Evolutionary conservation across 2,113 vertebrate species (phyloP).

Genomic region (Lepisosteus osseus): DNA sequence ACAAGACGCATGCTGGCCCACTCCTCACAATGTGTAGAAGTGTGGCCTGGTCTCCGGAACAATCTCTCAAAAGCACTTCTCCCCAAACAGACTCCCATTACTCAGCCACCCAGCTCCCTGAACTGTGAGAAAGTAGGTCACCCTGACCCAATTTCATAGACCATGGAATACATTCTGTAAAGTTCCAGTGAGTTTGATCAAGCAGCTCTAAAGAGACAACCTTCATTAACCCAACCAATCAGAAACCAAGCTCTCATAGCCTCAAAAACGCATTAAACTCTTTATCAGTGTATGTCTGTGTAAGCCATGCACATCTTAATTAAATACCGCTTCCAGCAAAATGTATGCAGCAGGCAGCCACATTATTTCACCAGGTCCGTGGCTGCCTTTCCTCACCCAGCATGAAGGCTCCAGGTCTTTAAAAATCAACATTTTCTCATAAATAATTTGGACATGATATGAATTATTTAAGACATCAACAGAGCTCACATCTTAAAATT

Average conservation of each 20-base stretch:
- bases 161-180: conserved; percentile 20
- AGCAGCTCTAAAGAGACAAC: conserved; percentile 25
- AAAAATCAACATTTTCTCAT: no score
- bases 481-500: no score
- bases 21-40: conserved; percentile 65
- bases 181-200: conserved; percentile 62
- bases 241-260: conserved; percentile 15
- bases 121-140: conserved; percentile 76
- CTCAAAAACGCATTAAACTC: conserved; percentile 37
- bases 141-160: conserved; percentile 66
- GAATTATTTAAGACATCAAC: no score
- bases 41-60: conserved; percentile 66
- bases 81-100: conserved; percentile 67
- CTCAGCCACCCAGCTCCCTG: conserved; percentile 67
- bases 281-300: conserved; percentile 46
- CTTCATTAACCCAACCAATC: conserved; percentile 37
- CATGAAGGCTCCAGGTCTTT: conserved; percentile 23
- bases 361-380: not conserved
- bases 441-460: no score
- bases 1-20: conserved; percentile 69
- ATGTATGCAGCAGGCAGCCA: conserved; percentile 16
- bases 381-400: conserved; percentile 5
- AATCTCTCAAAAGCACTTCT: conserved; percentile 47
- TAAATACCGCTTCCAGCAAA: conserved; percentile 40
- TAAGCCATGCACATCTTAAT: conserved; percentile 40